Conservation (phyloP, 2,797 vertebrate genomes). For the Chrysocyon brachyurus region DNA sequence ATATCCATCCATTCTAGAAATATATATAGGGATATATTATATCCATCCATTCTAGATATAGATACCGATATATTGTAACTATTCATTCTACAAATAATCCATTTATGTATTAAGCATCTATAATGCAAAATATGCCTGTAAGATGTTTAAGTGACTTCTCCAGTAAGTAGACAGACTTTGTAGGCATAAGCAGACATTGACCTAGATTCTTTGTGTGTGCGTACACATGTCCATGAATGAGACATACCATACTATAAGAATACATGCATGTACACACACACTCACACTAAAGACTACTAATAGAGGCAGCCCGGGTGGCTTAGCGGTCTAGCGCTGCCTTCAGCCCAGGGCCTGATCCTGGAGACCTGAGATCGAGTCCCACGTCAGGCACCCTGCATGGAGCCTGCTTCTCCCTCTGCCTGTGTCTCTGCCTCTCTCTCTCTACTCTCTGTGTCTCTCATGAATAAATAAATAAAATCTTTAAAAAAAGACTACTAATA, state of each 20-base stretch:
- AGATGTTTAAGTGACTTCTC: neutral
- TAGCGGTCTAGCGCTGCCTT: too few relatives aligned
- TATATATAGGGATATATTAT: neutral
- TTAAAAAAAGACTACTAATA: neutral
- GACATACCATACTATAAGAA: neutral
- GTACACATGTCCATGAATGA: neutral
- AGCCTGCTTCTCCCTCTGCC: too few relatives aligned
- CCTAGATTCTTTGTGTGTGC: neutral
- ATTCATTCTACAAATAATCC: neutral
- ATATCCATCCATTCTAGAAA: neutral
- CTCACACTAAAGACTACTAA: neutral
- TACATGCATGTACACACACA: neutral
- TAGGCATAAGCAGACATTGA: neutral
- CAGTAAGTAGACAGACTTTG: neutral
- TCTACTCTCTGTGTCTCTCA: too few relatives aligned
- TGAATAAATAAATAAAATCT: too few relatives aligned
- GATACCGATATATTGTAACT: neutral
- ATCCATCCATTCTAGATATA: neutral
- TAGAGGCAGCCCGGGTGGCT: too few relatives aligned
- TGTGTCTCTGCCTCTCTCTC: too few relatives aligned
- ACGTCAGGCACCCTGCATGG: too few relatives aligned
- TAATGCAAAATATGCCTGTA: neutral
- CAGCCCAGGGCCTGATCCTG: too few relatives aligned
- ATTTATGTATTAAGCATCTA: neutral
- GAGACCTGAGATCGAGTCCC: too few relatives aligned